Base-by-base conservation (phyloP, 2,888 invertebrate species). In the Taenaris catops region DNA sequence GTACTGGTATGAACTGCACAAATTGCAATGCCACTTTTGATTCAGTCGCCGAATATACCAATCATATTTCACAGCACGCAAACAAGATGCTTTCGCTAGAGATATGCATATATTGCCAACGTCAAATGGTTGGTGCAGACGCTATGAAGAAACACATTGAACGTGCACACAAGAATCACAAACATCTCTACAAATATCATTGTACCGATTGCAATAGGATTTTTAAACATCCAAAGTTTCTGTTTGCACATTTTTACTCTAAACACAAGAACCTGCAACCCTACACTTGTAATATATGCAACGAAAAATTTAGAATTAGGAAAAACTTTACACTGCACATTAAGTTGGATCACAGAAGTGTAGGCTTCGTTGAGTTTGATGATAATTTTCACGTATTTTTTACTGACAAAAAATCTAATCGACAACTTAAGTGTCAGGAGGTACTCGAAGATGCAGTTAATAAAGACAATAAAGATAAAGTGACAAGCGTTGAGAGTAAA, bases 311-410 rank as follows among this genome's bases (percentile, higher is more conserved):
- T 31, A 46, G 55, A 24, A 23, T 73, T 1, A 57, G 84, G 0
- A 83, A 76, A 25, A 49, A 48, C 1, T 81, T 84, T 20, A 73
- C 79, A 0, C 43, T 83, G 0, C 84, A 84, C 11, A 84, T 84
- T 0, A 81, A 81, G 48, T n/a, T 79, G 3, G 44, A 46, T 0
- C 84, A 84, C 9, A 54, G 68, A 0, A 70, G 76, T 20, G 37
- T 57, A 1, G 84, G 84, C 1, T 75, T 57, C 11, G 74, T 81
- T 4, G 76, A 80, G 25, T 83, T 81, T 43, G 72, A 81, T 53
- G 56, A 76, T 1, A 64, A 68, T 2, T 78, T 70, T 25, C 64
- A 79, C 48, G 84, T 84, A 0, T 72, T 55, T 39, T 84, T 84
- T 28, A 53, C 60, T 0, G 66, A 69, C 1, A 61, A 63, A n/a